These are phyloP conservation scores for Bombus affinis DNA, from an alignment of 1,140 invertebrate genomes.

Conservation along the genomic window DNA sequence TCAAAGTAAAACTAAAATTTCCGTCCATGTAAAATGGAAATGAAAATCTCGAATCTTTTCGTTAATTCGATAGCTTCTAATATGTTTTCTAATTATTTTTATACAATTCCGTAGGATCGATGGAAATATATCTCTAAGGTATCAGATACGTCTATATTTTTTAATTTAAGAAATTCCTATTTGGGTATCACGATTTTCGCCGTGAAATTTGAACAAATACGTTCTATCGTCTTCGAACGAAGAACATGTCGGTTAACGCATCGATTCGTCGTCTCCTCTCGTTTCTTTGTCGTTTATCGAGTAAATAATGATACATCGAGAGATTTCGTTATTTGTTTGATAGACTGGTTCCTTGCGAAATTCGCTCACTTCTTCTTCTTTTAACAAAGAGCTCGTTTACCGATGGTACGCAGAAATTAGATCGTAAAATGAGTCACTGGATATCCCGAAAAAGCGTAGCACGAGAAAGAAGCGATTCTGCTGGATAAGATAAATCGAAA, in stretches of 20 bases:
- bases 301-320: not conserved
- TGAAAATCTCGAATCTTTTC: too few relatives aligned
- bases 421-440: not conserved
- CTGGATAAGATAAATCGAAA: not conserved
- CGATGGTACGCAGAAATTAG: too few relatives aligned
- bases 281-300: not conserved
- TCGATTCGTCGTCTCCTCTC: too few relatives aligned
- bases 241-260: too few relatives aligned
- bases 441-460: not conserved
- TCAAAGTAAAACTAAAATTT: not conserved
- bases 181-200: accelerated
- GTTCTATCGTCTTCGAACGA: too few relatives aligned
- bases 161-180: too few relatives aligned
- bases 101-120: too few relatives aligned
- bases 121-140: too few relatives aligned
- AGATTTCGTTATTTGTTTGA: not conserved
- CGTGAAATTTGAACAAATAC: too few relatives aligned
- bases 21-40: too few relatives aligned
- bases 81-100: not conserved
- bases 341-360: not conserved
- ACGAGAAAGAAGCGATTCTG: not conserved
- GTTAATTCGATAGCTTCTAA: not conserved
- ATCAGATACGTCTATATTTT: too few relatives aligned
- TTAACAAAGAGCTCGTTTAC: not conserved
- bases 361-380: not conserved